Percentiles rank a stretch among this genome's conserved stretches.
Conservation (phyloP, 2,113 vertebrate genomes). For the Amblyornis subalaris region DNA sequence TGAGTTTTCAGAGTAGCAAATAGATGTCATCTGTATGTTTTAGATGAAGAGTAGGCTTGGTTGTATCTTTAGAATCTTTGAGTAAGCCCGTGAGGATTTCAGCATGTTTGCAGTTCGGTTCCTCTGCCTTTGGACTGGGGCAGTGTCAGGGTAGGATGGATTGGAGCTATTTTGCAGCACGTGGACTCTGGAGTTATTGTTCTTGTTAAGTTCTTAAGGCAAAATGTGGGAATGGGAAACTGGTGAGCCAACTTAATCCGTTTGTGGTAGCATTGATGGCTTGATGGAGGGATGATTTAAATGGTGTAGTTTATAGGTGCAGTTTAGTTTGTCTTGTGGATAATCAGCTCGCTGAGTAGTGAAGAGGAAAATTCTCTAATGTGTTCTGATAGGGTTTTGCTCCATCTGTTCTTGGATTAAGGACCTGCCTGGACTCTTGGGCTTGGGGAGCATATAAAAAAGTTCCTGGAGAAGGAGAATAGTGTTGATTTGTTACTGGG, state of each 20-base stretch:
- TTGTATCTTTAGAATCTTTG: neutral
- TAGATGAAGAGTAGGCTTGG: neutral
- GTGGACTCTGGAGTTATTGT: neutral
- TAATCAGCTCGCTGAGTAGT: neutral
- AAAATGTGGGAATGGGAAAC: neutral
- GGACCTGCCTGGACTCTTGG: neutral
- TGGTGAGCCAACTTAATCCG: neutral
- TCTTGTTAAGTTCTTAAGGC: neutral
- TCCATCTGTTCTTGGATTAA: neutral
- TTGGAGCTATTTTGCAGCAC: neutral
- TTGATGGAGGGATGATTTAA: neutral
- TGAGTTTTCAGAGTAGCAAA: neutral
- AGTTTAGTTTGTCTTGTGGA: neutral
- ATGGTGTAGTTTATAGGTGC: neutral
- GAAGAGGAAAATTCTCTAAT: neutral
- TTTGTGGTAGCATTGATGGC: neutral
- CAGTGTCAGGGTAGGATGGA: neutral
- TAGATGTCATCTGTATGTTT: neutral
- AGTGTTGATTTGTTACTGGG: neutral
- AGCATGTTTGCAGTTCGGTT: neutral
- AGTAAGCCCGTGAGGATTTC: neutral
- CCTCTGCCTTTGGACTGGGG: neutral
- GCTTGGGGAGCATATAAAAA: neutral
- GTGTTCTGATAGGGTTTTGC: neutral
- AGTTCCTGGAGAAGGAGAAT: neutral